These are phyloP conservation scores for Steinernema carpocapsae DNA, from an alignment of 2,888 invertebrate species.

Conservation along the genomic window DNA sequence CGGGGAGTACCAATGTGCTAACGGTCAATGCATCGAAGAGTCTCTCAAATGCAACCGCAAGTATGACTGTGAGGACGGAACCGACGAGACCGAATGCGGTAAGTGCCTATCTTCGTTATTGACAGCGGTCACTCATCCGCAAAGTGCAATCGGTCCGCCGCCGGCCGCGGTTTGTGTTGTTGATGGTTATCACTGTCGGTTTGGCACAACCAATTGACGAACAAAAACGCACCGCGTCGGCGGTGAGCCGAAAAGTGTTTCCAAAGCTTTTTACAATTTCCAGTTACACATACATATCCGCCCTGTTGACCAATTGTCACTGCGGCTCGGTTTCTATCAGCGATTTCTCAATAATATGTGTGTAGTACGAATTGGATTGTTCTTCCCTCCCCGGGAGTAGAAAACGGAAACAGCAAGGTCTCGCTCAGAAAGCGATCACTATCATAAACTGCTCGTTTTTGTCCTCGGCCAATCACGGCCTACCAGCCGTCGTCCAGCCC, in stretches of 20 bases:
- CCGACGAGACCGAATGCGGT: conserved; percentile 88
- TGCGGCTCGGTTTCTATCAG: conserved; percentile 28
- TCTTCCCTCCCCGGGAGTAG: neutral
- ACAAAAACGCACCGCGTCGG: conserved; percentile 28
- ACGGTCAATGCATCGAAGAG: conserved; percentile 86
- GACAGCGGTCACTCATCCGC: conserved; percentile 5
- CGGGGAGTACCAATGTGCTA: conserved; percentile 75
- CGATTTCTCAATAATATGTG: conserved; percentile 29
- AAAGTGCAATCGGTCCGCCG: neutral
- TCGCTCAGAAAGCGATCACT: conserved; percentile 13
- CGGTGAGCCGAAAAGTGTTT: conserved; percentile 34
- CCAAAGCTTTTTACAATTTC: conserved; percentile 33
- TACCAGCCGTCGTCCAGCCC: conserved; percentile 25
- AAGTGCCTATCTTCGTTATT: conserved; percentile 69
- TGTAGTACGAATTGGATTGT: conserved; percentile 30
- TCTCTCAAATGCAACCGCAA: conserved; percentile 79
- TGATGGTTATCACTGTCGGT: neutral
- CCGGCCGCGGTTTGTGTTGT: conserved; percentile 33
- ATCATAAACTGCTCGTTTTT: conserved; percentile 31
- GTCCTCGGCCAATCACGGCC: neutral
- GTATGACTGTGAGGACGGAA: conserved; percentile 76
- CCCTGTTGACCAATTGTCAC: conserved; percentile 34
- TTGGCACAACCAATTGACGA: conserved; percentile 18
- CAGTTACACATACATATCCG: conserved; percentile 34
- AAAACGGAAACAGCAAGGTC: conserved; percentile 26